Evolutionary conservation across 2,888 invertebrate species (phyloP).

Genomic region (Lymantria monacha): DNA sequence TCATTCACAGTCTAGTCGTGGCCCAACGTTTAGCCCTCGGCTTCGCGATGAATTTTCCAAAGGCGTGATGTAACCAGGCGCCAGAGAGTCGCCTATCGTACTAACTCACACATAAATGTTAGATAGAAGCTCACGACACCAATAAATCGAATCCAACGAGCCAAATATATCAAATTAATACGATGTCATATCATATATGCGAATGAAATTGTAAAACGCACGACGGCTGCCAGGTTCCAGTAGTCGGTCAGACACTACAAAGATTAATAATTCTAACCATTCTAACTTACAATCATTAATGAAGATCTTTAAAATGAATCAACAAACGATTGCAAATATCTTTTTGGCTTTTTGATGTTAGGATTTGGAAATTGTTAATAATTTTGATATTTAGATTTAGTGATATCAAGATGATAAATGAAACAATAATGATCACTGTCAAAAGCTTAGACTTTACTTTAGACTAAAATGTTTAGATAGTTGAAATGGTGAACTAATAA

Average conservation of each 20-base stretch:
- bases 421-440: not conserved
- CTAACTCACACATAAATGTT: conserved; percentile 38
- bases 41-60: conserved; percentile 69
- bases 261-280: conserved; percentile 17
- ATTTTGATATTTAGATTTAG: no score
- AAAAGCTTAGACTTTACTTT: not conserved
- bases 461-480: conserved; percentile 8
- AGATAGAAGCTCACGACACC: conserved; percentile 26
- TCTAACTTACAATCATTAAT: conserved; percentile 21
- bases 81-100: conserved; percentile 54
- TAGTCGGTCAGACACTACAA: conserved; percentile 14
- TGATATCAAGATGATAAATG: no score
- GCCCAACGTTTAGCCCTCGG: conserved; percentile 52
- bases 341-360: conserved; percentile 21
- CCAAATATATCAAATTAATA: conserved; percentile 36
- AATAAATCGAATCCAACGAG: conserved; percentile 32
- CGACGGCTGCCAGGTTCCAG: conserved; percentile 32
- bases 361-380: not conserved
- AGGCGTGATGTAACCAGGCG: conserved; percentile 74
- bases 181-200: conserved; percentile 36
- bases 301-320: conserved; percentile 19
- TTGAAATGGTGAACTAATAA: conserved; percentile 15
- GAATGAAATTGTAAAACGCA: conserved; percentile 19
- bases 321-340: conserved; percentile 15
- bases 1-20: conserved; percentile 62